These are phyloP conservation scores for Aelia acuminata DNA, from an alignment of 2,888 invertebrate genomes.

Conservation along the genomic window DNA sequence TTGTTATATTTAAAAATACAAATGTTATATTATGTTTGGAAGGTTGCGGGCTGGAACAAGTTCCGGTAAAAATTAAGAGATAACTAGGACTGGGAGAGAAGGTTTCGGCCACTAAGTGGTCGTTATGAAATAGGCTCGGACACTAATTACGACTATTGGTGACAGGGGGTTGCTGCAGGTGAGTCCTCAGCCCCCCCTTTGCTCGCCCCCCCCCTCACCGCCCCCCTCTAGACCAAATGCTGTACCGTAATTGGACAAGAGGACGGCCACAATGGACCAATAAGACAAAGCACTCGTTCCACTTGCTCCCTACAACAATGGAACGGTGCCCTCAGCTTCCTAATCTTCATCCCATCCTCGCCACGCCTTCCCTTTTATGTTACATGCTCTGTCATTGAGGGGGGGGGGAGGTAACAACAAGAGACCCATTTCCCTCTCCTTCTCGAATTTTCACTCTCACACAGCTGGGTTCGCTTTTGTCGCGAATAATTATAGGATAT, in stretches of 20 bases:
- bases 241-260: slow-evolving; percentile 43
- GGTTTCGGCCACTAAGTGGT: slow-evolving; percentile 1
- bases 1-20: too few species aligned
- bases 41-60: background rate
- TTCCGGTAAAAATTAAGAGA: background rate
- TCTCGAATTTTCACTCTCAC: background rate
- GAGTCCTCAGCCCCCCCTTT: slow-evolving; percentile 4
- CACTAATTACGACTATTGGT: slow-evolving; percentile 47
- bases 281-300: slow-evolving; percentile 25
- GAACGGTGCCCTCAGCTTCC: background rate
- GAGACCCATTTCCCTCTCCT: background rate
- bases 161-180: slow-evolving; percentile 8
- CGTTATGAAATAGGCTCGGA: slow-evolving; percentile 8
- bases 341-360: slow-evolving; percentile 15
- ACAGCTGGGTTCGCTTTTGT: background rate
- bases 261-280: slow-evolving; percentile 21
- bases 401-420: background rate
- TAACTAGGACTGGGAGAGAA: background rate
- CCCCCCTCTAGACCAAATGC: slow-evolving; percentile 29
- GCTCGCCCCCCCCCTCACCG: too few species aligned
- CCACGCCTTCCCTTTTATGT: slow-evolving; percentile 36
- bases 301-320: slow-evolving; percentile 27
- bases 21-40: too few species aligned
- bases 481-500: background rate
- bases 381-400: background rate